A percentile compares a stretch with the other conserved stretches of the same genome.
Conservation (phyloP, 2,113 vertebrate genomes). For the Anhinga rufa region DNA sequence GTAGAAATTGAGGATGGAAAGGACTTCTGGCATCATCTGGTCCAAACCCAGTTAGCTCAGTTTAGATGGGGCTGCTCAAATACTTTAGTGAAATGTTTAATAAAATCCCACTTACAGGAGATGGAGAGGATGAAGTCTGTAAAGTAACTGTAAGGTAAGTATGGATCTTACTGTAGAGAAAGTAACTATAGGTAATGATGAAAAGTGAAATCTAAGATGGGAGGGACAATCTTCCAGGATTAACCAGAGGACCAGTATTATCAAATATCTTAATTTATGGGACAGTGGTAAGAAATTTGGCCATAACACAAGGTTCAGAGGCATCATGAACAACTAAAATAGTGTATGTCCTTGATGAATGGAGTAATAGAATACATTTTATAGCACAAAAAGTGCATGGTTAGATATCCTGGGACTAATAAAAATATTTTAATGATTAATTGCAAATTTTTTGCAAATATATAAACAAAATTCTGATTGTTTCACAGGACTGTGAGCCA, state of each 20-base stretch:
- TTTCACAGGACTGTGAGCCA: neutral
- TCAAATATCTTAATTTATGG: neutral
- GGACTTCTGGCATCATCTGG: neutral
- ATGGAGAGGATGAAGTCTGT: neutral
- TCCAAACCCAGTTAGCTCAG: neutral
- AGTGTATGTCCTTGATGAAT: neutral
- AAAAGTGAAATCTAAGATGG: neutral
- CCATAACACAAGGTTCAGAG: neutral
- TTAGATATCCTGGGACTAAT: neutral
- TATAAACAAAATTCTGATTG: neutral
- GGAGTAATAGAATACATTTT: neutral
- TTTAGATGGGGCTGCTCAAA: neutral
- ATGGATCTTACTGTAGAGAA: neutral
- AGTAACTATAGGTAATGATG: neutral
- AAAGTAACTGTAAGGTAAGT: neutral
- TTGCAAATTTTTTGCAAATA: neutral
- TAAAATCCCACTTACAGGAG: neutral
- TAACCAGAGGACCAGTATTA: neutral
- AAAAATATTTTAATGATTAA: neutral
- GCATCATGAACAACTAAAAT: neutral
- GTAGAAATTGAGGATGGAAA: neutral
- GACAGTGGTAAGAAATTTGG: neutral
- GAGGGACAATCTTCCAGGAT: neutral
- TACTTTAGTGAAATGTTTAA: neutral
- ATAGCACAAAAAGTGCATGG: neutral